Base-by-base conservation (phyloP, 2,888 invertebrate species). In the Xestia xanthographa region DNA sequence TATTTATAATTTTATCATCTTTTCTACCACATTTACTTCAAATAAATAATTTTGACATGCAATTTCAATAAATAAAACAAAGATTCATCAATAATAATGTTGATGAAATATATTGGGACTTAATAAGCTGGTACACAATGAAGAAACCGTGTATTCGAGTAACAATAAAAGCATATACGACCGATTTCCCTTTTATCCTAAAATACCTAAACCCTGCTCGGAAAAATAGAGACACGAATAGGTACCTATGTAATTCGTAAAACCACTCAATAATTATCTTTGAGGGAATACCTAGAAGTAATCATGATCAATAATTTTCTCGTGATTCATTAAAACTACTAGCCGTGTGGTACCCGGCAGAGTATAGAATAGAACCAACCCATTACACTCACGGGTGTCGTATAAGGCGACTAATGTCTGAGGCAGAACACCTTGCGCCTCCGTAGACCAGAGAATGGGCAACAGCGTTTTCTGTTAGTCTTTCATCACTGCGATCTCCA, bases 221-320 rank as follows among this genome's bases (percentile, higher is more conserved):
- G 17, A 60, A 60, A 56, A 56, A 56, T 26, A 26, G 0, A 11
- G 11, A 22, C 60, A 22, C 38, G 12, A 43, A 43, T 26, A 41
- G 17, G 12, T 17, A 56, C 29, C 26, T 11, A 38, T 14, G 6
- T 50, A 38, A 56, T n/a, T 38, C 17, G 17, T 56, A 20, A 65
- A 58, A 41, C 20, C 14, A 66, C 14, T 12, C 12, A 17, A 63
- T 56, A 20, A n/a, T 45, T 38, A n/a, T 43, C 50, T 62, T 48
- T 68, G 5, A 58, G 77, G 26, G 48, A 79, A 66, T 72, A 79
- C 41, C 62, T 17, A 29, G 14, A 50, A 41, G 6, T 58, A 4
- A 56, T 71, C 9, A 50, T 53, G 45, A 45, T 29, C 8, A 63
- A 63, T 45, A n/a, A 56, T 72, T 67, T 71, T 29, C 66, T 53